Evolutionary conservation across 2,113 vertebrate genomes (phyloP).

Genomic region (Procavia capensis): DNA sequence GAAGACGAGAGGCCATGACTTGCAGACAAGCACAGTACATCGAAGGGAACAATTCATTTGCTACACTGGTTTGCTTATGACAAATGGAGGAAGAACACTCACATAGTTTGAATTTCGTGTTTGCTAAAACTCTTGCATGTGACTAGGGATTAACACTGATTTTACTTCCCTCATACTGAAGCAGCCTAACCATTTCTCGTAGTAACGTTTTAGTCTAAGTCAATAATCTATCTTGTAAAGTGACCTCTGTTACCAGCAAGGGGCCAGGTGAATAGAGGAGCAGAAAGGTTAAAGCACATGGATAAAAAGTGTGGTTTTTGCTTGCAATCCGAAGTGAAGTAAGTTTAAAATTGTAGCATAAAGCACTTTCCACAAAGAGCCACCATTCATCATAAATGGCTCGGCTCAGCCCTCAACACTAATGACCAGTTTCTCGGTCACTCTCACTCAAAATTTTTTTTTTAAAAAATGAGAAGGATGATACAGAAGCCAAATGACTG

Average conservation of each 20-base stretch:
- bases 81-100: fast-evolving
- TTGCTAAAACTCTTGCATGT: not conserved
- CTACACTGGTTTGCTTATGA: not conserved
- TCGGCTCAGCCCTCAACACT: not conserved
- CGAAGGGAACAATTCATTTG: not conserved
- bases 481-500: not conserved
- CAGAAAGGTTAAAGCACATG: too few species aligned
- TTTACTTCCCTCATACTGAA: not conserved
- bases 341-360: not conserved
- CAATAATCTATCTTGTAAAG: not conserved
- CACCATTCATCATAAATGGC: not conserved
- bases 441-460: not conserved
- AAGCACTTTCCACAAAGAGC: slow-evolving; percentile 49
- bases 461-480: not conserved
- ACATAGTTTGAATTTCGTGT: not conserved
- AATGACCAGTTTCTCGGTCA: not conserved
- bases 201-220: not conserved
- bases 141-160: not conserved
- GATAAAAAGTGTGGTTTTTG: not conserved
- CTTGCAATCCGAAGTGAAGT: not conserved
- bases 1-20: fast-evolving
- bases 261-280: not conserved
- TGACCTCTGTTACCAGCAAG: not conserved
- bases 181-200: not conserved
- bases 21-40: fast-evolving